A percentile compares a stretch with the other conserved stretches of the same genome.
Conservation (phyloP, 2,113 vertebrate genomes). For the Prionailurus viverrinus region DNA sequence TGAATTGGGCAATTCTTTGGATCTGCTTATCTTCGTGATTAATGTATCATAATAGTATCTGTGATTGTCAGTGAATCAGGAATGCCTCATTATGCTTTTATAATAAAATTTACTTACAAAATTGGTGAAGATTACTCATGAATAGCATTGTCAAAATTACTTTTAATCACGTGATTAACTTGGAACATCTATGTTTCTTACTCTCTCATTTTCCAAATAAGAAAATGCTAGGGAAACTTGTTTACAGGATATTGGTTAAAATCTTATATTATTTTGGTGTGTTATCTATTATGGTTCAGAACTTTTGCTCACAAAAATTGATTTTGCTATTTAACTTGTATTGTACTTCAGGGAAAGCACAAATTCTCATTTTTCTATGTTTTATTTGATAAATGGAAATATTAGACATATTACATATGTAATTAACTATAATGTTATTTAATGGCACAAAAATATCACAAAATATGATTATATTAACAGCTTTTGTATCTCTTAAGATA, state of each 20-base stretch:
- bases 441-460: not conserved
- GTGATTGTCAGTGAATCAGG: not conserved
- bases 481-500: conserved; percentile 57
- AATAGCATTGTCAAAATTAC: not conserved
- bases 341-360: conserved; percentile 31
- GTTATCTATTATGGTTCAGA: conserved; percentile 16
- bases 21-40: not conserved
- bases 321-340: conserved; percentile 35
- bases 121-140: not conserved
- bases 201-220: not conserved
- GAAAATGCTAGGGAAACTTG: not conserved
- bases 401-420: not conserved
- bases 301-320: not conserved
- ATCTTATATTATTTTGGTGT: not conserved
- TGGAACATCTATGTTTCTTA: not conserved
- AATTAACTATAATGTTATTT: conserved; percentile 13
- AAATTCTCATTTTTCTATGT: conserved; percentile 63
- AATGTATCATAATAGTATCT: not conserved
- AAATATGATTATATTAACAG: conserved; percentile 11
- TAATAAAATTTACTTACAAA: not conserved
- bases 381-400: conserved; percentile 50
- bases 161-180: not conserved
- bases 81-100: not conserved
- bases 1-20: not conserved
- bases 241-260: not conserved